These are phyloP conservation scores for Amiota communis DNA, from an alignment of 2,888 invertebrate species.

Conservation along the genomic window DNA sequence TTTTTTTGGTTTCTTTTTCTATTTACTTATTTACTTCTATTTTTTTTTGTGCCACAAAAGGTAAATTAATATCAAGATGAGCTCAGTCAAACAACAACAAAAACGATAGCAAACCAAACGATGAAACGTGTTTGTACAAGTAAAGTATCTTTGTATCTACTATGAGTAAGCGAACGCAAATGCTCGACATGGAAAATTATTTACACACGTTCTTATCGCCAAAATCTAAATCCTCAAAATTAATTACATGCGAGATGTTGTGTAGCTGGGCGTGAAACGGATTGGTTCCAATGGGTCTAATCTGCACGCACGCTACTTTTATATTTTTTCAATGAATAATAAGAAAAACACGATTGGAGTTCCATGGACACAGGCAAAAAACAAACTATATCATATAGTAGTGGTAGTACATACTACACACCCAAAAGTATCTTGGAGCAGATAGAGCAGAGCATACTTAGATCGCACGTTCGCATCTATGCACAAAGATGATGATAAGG, in stretches of 20 bases:
- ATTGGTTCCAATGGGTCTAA: not conserved
- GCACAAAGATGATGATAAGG: not conserved
- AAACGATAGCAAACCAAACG: not conserved
- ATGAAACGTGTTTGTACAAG: conserved; percentile 7
- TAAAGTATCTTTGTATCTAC: conserved; percentile 1
- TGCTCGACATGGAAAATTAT: conserved; percentile 44
- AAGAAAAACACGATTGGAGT: no score
- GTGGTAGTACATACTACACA: conserved; percentile 2
- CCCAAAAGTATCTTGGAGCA: conserved; percentile 4
- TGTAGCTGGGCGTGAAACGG: not conserved
- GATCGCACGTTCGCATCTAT: conserved; percentile 27
- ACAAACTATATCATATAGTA: no score
- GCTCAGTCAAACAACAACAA: not conserved
- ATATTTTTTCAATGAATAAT: not conserved
- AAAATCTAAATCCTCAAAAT: conserved; percentile 58
- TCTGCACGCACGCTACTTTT: not conserved
- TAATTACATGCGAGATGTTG: conserved; percentile 51
- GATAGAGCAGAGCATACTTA: not conserved
- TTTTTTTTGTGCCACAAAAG: not conserved
- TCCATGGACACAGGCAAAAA: no score
- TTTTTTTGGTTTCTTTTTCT: not conserved
- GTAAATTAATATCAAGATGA: conserved; percentile 15
- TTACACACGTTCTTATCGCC: conserved; percentile 48
- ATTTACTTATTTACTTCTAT: not conserved
- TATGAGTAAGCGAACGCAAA: conserved; percentile 43